Evolutionary conservation across 1,140 invertebrate genomes (phyloP).

Genomic region (Drosophila simulans): DNA sequence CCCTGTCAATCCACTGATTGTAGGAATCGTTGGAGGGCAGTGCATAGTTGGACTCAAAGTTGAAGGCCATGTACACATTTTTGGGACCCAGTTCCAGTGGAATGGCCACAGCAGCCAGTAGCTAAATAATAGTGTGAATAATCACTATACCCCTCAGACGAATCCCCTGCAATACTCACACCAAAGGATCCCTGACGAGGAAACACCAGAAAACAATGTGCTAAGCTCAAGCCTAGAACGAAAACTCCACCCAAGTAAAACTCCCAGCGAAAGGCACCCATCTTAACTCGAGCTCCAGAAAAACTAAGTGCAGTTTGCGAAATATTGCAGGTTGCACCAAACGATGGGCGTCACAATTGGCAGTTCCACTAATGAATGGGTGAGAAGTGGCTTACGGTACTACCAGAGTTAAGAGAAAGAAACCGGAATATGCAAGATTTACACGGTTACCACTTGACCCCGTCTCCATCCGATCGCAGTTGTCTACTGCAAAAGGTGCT

Average conservation of each 20-base stretch:
- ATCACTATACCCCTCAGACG: too few relatives aligned
- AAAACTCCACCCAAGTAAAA: conserved; percentile 7
- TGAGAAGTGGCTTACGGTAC: conserved; percentile 32
- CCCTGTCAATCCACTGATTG: conserved; percentile 72
- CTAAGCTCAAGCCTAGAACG: not conserved
- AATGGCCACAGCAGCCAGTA: conserved; percentile 89
- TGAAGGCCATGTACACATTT: conserved; percentile 90
- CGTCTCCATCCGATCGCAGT: conserved; percentile 8
- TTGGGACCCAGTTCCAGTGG: conserved; percentile 88
- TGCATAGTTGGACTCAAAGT: conserved; percentile 90
- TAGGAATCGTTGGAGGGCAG: conserved; percentile 82
- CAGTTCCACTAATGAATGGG: conserved; percentile 10
- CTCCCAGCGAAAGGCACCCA: conserved; percentile 32
- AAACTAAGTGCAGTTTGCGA: conserved; percentile 44
- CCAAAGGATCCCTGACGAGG: conserved; percentile 72
- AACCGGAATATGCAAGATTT: conserved; percentile 76
- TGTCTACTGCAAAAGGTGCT: conserved; percentile 47
- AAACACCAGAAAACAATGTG: conserved; percentile 52
- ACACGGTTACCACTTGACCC: conserved; percentile 65
- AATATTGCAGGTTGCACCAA: conserved; percentile 23
- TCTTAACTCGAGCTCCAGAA: conserved; percentile 27
- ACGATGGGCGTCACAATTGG: conserved; percentile 27
- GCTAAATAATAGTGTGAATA: conserved; percentile 21
- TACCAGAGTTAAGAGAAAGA: not conserved
- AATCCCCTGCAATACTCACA: conserved; percentile 27